A percentile compares a stretch with the other conserved stretches of the same genome.
Conservation (phyloP, 2,888 invertebrate species). For the Latrodectus elegans region DNA sequence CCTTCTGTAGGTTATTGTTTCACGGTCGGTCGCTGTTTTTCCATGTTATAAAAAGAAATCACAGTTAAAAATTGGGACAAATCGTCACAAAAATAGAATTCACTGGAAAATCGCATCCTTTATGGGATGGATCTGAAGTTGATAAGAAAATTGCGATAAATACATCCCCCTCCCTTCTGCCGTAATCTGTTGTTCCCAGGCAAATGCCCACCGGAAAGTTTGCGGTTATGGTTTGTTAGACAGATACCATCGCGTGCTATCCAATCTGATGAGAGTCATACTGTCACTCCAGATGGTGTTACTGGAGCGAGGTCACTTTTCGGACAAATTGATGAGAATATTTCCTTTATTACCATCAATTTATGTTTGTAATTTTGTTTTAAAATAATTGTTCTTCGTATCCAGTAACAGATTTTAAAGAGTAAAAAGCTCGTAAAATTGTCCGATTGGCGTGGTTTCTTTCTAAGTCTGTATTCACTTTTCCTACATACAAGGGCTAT, state of each 20-base stretch:
- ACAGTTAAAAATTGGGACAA: conserved; percentile 15
- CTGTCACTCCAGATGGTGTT: neutral
- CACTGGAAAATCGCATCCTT: neutral
- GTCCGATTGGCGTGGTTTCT: too few species aligned
- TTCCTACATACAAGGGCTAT: too few species aligned
- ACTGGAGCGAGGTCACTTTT: neutral
- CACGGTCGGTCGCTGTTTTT: conserved; percentile 21
- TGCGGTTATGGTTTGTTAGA: neutral
- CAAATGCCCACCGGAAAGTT: neutral
- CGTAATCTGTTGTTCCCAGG: neutral
- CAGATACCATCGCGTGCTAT: neutral
- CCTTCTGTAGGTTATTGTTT: conserved; percentile 52
- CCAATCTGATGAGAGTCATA: too few species aligned
- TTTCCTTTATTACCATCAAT: too few species aligned
- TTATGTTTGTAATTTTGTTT: too few species aligned
- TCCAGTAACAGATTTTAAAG: too few species aligned
- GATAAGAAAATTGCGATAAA: conserved; percentile 1
- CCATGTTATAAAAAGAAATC: conserved; percentile 1
- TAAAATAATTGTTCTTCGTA: too few species aligned
- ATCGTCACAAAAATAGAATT: conserved; percentile 7
- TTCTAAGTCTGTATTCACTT: too few species aligned
- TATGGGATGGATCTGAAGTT: neutral
- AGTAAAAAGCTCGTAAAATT: too few species aligned
- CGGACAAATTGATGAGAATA: too few species aligned
- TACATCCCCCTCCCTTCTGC: neutral